Base-by-base conservation (phyloP, 1,140 invertebrate genomes). In the Portunus trituberculatus region DNA sequence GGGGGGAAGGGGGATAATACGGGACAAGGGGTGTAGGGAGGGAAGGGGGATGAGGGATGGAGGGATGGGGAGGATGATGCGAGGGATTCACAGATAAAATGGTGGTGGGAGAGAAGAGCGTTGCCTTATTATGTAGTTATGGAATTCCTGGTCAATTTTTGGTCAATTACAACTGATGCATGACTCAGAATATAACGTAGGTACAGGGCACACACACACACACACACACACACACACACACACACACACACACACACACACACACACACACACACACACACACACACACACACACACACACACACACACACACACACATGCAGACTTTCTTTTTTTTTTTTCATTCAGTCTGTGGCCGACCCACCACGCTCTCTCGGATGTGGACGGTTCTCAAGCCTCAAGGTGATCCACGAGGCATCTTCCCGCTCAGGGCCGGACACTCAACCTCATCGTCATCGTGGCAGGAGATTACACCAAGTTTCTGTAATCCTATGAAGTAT, bases 101-200 rank as follows among this genome's bases (percentile, higher is more conserved):
- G 67, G 67, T 76, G 67, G 39, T 20, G 59, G 45, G 87, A 46
- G 16, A 89, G 20, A 20, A 76, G 84, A 87, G 4, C 84, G 84
- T 87, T 46, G 31, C 39, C 84, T 87, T 39, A 32, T 32, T 87
- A 39, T 87, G 84, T 87, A 32, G 84, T 87, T 87, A 87, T 87
- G 84, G 84, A 32, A 87, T 46, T 46, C 20, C 67, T 76, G 67
- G 67, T 76, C 67, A 76, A 76, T 76, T 76, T 76, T 25, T 76
- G 67, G 67, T 76, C 67, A 76, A 76, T 76, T 76, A 76, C 67
- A 25, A 76, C n/a, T 25, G 67, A n/a, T 76, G 67, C 67, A 76
- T 76, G 67, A 76, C 67, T 76, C 67, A 76, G 67, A 76, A 20
- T 25, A 76, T 76, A 25, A 76, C 67, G 20, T 20, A n/a, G 12